phyloP scores from a whole-genome alignment of 2,888 invertebrate species.

The Beris morrisii region DNA sequence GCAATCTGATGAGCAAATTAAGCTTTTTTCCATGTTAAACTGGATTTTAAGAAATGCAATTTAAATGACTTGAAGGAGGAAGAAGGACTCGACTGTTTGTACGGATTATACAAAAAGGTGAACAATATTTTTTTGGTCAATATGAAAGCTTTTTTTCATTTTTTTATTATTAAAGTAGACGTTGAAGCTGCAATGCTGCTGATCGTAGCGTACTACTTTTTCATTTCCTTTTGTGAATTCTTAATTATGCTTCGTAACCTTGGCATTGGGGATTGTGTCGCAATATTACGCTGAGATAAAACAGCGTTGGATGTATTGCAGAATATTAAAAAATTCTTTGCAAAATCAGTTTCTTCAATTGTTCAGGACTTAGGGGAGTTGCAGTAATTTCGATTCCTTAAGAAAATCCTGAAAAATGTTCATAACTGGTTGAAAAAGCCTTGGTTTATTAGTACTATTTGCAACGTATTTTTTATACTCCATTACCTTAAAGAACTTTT shows the following conservation, averaged over 20 bases:
- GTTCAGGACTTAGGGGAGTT: no score
- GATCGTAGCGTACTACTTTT: neutral
- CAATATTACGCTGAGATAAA: neutral
- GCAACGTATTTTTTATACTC: no score
- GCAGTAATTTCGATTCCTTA: no score
- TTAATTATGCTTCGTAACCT: conserved; percentile 13
- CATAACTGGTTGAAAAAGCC: no score
- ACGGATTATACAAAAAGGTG: neutral
- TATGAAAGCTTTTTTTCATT: neutral
- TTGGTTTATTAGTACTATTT: no score
- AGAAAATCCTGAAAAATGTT: no score
- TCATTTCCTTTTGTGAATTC: conserved; percentile 6
- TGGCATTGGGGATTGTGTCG: conserved; percentile 17
- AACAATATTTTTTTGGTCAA: neutral
- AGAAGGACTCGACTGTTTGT: neutral
- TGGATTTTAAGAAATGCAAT: conserved; percentile 31
- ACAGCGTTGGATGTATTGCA: no score
- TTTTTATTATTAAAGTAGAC: neutral
- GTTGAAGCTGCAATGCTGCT: neutral
- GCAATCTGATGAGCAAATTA: no score
- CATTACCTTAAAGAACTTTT: no score
- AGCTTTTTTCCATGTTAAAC: conserved; percentile 8
- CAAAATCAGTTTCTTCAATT: no score
- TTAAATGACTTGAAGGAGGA: conserved; percentile 15
- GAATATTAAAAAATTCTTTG: no score